phyloP scores from a whole-genome alignment of 2,797 vertebrate species.

The Mormyrus proboscirostris region DNA sequence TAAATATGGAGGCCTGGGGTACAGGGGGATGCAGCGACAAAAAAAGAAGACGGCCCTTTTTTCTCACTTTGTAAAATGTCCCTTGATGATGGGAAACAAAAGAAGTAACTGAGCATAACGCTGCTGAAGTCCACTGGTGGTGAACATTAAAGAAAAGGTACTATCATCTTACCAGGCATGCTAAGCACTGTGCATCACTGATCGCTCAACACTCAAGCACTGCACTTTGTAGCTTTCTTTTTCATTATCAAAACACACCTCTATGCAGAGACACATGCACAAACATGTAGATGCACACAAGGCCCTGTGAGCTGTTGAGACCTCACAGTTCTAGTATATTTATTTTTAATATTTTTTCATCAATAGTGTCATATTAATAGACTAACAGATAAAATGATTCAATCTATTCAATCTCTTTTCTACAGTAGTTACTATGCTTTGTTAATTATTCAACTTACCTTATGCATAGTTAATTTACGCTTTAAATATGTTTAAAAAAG shows the following conservation, averaged over 20 bases:
- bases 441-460: background rate
- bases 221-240: constrained; percentile 19
- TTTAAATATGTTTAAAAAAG: background rate
- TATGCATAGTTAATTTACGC: background rate
- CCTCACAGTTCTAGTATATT: background rate
- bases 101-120: constrained; percentile 40
- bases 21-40: background rate
- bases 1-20: background rate
- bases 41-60: background rate
- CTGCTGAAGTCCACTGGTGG: constrained; percentile 26
- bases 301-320: background rate
- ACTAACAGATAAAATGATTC: background rate
- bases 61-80: constrained; percentile 13
- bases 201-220: constrained; percentile 10
- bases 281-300: background rate
- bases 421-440: background rate
- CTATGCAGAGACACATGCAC: background rate
- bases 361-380: background rate
- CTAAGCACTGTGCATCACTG: background rate
- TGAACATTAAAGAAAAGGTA: constrained; percentile 27
- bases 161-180: constrained; percentile 1
- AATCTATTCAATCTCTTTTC: background rate
- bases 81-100: constrained; percentile 43
- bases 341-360: background rate
- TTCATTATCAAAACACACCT: constrained; percentile 20